Evolutionary conservation across 2,113 vertebrate genomes (phyloP).

Genomic region (Melierax canorus): DNA sequence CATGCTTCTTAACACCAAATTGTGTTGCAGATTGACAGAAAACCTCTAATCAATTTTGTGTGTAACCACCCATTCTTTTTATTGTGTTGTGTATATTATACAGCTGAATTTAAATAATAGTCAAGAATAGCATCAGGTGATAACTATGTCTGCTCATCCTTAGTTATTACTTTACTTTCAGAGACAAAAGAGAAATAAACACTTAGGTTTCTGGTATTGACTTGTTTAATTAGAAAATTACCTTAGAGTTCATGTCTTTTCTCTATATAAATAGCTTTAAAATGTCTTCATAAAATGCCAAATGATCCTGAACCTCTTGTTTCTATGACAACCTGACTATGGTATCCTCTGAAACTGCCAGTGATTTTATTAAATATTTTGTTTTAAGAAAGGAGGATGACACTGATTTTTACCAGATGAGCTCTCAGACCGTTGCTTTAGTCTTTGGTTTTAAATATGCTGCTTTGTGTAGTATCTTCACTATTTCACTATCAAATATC

Average conservation of each 20-base stretch:
- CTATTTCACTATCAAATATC: not conserved
- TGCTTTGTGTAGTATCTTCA: not conserved
- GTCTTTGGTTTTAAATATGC: not conserved
- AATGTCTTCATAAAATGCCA: constrained; percentile 39
- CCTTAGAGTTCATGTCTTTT: not conserved
- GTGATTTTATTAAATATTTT: constrained; percentile 24
- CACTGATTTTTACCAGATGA: not conserved
- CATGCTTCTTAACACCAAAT: not conserved
- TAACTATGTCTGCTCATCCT: not conserved
- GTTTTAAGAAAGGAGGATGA: not conserved
- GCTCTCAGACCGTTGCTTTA: not conserved
- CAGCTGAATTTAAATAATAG: not conserved
- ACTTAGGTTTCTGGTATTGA: not conserved
- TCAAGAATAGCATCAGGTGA: not conserved
- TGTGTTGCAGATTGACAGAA: not conserved
- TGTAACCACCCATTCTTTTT: not conserved
- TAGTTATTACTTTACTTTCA: not conserved
- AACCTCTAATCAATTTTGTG: not conserved
- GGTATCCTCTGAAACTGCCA: not conserved
- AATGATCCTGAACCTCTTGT: constrained; percentile 46
- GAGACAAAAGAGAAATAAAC: not conserved
- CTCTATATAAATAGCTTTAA: constrained; percentile 10
- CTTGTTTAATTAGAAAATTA: not conserved
- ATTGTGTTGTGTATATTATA: not conserved
- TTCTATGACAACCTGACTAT: constrained; percentile 59